Evolutionary conservation across 2,113 vertebrate species (phyloP).

Genomic region (Pitta sordida): DNA sequence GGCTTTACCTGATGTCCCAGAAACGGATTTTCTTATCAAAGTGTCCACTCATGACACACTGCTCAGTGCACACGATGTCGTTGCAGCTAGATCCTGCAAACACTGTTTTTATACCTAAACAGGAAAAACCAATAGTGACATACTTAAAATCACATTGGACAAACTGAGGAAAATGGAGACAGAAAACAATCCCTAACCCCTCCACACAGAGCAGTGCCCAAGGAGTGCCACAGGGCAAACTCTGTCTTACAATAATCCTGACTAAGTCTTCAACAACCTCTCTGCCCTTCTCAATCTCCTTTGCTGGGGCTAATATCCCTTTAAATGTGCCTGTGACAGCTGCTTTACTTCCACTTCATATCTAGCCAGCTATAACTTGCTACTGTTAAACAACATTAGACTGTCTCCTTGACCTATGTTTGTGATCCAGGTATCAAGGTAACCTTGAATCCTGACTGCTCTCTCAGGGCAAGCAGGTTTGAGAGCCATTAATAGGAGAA

Average conservation of each 20-base stretch:
- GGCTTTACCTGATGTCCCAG: slow-evolving; percentile 94
- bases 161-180: neutral
- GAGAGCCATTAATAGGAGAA: neutral
- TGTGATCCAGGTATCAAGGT: neutral
- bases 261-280: neutral
- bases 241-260: neutral
- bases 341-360: neutral
- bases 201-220: neutral
- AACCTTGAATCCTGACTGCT: neutral
- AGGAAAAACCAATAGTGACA: neutral
- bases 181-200: neutral
- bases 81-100: slow-evolving; percentile 98
- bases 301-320: neutral
- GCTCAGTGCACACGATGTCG: slow-evolving; percentile 96
- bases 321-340: neutral
- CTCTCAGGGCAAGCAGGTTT: neutral
- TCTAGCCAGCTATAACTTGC: neutral
- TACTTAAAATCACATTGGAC: neutral
- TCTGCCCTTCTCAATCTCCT: slow-evolving; percentile 11
- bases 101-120: slow-evolving; percentile 95
- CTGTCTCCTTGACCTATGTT: neutral
- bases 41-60: slow-evolving; percentile 98
- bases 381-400: neutral
- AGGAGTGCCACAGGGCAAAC: neutral
- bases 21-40: slow-evolving; percentile 99